Base-by-base conservation (phyloP, 1,140 invertebrate species). In the Cyphomyrmex costatus region DNA sequence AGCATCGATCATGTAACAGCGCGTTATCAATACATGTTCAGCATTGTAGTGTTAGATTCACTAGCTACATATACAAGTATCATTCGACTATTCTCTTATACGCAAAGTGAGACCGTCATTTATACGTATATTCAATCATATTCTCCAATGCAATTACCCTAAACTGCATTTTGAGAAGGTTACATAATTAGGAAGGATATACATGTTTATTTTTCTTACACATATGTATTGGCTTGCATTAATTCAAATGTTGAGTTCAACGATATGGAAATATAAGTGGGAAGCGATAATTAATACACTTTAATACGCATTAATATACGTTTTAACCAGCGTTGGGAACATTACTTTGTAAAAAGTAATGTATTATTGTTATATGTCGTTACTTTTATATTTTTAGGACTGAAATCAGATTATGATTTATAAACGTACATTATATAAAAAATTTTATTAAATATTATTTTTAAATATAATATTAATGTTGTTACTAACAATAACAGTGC, bases 1-100 rank as follows among this genome's bases (percentile, higher is more conserved):
- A 36, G 30, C 46, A 70, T 80, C 78, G 65, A 80, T 68, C 77
- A 56, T 80, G 77, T 80, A 80, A 80, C 21, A 68, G 77, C 63
- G 77, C 63, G 10, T 80, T 68, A 80, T 80, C 77, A 80, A 79
- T 66, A 68, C 12, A 56, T 53, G 49, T 49, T 78, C 19, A 46
- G 12, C 30, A 63, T 46, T 65, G 1, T 79, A 14, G 63, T 30
- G n/a, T 80, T 53, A 53, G 21, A 70, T 33, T 70, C 66, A 56
- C 12, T 70, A 70, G 16, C 53, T 70, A 70, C 63, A 42, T 70
- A n/a, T 27, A 65, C 21, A 19, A 78, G 42, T 79, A 66, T 79
- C n/a, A 66, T n/a, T 53, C 14, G 46, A 24, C 27, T 80, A 70
- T 42, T 70, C 24, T 53, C 21, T 56, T 56, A 80, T 30, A 70